These are phyloP conservation scores for Drosophila neoperkinsi DNA, from an alignment of 2,888 invertebrate species.

Conservation along the genomic window DNA sequence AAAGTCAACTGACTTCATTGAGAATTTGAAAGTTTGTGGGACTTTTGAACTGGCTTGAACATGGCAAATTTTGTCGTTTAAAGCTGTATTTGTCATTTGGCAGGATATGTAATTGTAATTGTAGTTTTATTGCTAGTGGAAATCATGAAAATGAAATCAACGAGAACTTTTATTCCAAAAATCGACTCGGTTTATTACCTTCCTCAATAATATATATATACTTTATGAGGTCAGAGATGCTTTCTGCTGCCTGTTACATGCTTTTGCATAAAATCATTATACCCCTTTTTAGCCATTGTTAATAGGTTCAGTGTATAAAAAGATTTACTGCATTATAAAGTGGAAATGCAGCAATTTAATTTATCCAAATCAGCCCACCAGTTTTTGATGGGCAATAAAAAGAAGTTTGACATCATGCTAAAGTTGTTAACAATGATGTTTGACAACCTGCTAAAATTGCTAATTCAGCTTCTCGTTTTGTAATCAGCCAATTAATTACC, in stretches of 20 bases:
- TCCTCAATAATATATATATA: background rate
- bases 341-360: background rate
- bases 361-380: background rate
- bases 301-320: background rate
- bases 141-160: background rate
- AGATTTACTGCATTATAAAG: background rate
- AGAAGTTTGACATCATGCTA: background rate
- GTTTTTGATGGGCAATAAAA: background rate
- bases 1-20: background rate
- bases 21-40: conserved; percentile 2
- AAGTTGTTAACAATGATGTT: background rate
- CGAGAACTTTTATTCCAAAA: background rate
- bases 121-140: background rate
- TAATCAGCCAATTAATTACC: background rate
- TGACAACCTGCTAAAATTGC: background rate
- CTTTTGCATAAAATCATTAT: background rate
- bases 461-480: background rate
- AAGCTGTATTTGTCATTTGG: background rate
- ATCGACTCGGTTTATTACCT: background rate
- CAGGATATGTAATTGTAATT: background rate
- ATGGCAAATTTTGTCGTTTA: background rate
- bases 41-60: background rate
- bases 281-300: background rate
- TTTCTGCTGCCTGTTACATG: background rate
- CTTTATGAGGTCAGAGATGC: rapidly evolving